A percentile compares a stretch with the other conserved stretches of the same genome.
Evolutionary conservation across 2,888 invertebrate genomes (phyloP).

Genomic region (Epirrhoe alternata): DNA sequence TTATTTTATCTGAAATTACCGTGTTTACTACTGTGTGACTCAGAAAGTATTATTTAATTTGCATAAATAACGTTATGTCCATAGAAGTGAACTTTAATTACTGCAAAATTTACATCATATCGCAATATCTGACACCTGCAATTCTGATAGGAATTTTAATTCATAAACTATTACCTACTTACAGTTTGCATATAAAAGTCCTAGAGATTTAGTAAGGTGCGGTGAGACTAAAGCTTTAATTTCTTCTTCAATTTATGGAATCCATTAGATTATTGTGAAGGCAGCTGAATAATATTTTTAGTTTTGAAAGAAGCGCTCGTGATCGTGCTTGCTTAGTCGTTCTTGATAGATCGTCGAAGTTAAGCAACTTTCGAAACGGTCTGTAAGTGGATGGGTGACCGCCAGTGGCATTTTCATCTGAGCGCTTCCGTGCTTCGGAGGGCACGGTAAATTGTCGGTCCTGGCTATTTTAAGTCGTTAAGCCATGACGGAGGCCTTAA

Average conservation of each 20-base stretch:
- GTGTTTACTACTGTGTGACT: constrained; percentile 11
- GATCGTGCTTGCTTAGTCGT: too few species aligned
- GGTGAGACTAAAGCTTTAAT: background rate
- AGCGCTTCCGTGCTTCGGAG: too few species aligned
- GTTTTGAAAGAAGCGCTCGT: too few species aligned
- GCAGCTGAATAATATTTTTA: too few species aligned
- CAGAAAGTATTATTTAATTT: constrained; percentile 28
- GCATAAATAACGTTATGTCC: constrained; percentile 31
- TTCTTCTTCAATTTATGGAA: background rate
- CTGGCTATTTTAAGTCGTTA: too few species aligned
- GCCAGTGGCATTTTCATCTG: too few species aligned
- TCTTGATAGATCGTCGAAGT: too few species aligned
- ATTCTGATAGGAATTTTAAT: constrained; percentile 23
- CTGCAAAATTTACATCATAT: constrained; percentile 29
- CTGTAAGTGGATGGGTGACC: too few species aligned
- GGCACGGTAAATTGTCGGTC: too few species aligned
- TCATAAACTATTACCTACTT: background rate
- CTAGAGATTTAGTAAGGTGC: background rate
- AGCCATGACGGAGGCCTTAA: too few species aligned
- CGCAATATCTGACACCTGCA: constrained; percentile 34
- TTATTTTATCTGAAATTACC: constrained; percentile 1
- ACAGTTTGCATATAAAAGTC: background rate
- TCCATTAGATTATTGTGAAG: background rate
- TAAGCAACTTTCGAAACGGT: too few species aligned
- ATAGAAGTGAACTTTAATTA: constrained; percentile 29